Conservation (phyloP, 2,113 vertebrate genomes). For the Sporophila hypoxantha region DNA sequence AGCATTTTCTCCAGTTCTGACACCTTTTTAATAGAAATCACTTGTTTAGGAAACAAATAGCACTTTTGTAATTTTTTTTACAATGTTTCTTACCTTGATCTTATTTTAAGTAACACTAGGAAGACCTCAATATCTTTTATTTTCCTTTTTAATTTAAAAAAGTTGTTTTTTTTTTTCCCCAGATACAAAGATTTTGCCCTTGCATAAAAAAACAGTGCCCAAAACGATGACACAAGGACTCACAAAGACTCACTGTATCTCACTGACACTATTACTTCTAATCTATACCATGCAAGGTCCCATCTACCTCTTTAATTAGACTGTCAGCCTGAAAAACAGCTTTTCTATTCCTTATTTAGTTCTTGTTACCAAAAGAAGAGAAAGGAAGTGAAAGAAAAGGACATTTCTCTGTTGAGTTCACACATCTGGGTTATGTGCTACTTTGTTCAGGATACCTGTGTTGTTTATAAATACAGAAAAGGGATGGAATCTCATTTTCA, state of each 20-base stretch:
- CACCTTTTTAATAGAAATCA: constrained; percentile 89
- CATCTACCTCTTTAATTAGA: constrained; percentile 73
- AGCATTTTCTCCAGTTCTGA: constrained; percentile 89
- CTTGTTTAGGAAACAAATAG: constrained; percentile 92
- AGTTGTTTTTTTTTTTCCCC: constrained; percentile 68
- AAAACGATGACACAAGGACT: constrained; percentile 86
- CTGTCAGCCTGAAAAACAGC: constrained; percentile 78
- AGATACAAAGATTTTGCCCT: constrained; percentile 82
- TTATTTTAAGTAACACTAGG: constrained; percentile 84
- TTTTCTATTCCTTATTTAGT: constrained; percentile 78
- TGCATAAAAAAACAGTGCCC: constrained; percentile 87
- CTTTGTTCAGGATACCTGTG: constrained; percentile 68
- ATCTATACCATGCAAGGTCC: constrained; percentile 81
- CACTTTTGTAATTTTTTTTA: constrained; percentile 79
- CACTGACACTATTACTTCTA: constrained; percentile 85
- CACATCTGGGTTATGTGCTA: constrained; percentile 72
- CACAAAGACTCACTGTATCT: constrained; percentile 89
- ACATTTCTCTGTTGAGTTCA: constrained; percentile 71
- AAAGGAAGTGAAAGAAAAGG: constrained; percentile 68
- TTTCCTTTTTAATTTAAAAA: constrained; percentile 80
- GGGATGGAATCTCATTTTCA: constrained; percentile 73
- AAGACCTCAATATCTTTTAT: constrained; percentile 83
- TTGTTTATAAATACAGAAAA: constrained; percentile 75
- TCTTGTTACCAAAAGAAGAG: constrained; percentile 78
- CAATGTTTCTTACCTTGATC: constrained; percentile 87